These are phyloP conservation scores for Mizuhopecten yessoensis DNA, from an alignment of 1,140 invertebrate species.

Conservation along the genomic window DNA sequence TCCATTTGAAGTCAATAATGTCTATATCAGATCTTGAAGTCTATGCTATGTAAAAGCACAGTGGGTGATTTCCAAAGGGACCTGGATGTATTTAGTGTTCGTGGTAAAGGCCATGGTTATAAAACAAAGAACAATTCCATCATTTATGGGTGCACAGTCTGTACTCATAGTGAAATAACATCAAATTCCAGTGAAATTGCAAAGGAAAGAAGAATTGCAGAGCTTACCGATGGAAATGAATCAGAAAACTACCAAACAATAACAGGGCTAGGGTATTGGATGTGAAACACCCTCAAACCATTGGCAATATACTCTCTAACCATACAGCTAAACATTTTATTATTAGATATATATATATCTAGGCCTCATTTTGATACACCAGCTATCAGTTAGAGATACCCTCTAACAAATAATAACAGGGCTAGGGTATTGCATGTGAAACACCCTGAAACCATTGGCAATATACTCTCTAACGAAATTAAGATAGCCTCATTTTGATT, in stretches of 20 bases:
- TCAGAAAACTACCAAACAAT: background rate
- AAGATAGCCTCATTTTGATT: no score
- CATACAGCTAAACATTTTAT: background rate
- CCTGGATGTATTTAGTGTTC: background rate
- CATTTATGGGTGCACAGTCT: background rate
- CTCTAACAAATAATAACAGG: background rate
- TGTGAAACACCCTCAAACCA: background rate
- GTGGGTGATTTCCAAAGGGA: background rate
- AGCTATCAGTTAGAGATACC: no score
- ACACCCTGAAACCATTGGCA: background rate
- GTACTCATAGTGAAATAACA: background rate
- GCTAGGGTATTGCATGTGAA: background rate
- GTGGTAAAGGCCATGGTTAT: background rate
- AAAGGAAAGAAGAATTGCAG: no score
- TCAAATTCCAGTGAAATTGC: background rate
- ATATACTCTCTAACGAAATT: no score
- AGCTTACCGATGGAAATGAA: background rate
- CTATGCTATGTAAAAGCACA: background rate
- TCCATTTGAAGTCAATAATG: constrained; percentile 19
- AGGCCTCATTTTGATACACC: no score
- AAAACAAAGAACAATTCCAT: background rate
- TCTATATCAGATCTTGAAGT: background rate
- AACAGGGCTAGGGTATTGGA: background rate
- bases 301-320: no score
- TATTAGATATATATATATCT: no score